Percentiles rank a stretch among this genome's conserved stretches.
These are phyloP conservation scores for Apis dorsata DNA, from an alignment of 1,140 invertebrate genomes.

Conservation along the genomic window DNA sequence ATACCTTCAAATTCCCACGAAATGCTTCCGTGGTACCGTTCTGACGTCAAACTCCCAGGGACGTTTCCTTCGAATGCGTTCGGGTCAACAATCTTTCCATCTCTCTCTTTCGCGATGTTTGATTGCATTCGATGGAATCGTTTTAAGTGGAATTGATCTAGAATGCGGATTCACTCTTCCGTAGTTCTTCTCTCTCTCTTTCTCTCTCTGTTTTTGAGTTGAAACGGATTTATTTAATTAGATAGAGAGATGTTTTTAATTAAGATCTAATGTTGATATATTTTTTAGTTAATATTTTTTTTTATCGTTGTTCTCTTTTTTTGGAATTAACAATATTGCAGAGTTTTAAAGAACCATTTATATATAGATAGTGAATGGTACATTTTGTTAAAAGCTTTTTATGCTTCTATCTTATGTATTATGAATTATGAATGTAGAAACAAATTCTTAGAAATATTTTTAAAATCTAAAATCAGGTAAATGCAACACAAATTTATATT, in stretches of 20 bases:
- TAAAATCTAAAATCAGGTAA: too few relatives aligned
- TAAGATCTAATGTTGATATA: too few relatives aligned
- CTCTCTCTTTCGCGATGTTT: background rate
- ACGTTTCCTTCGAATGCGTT: constrained; percentile 30
- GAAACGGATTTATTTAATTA: background rate
- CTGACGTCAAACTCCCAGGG: constrained; percentile 32
- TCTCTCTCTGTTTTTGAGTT: background rate
- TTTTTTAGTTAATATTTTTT: too few relatives aligned
- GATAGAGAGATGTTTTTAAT: background rate
- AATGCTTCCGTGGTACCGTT: constrained; percentile 49
- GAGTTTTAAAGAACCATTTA: too few relatives aligned
- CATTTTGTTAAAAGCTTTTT: too few relatives aligned
- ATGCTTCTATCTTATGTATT: too few relatives aligned
- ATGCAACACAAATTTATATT: too few relatives aligned
- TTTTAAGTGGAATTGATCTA: background rate
- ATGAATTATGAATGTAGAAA: too few relatives aligned
- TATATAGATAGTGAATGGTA: too few relatives aligned
- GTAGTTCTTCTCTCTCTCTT: background rate
- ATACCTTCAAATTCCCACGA: constrained; percentile 59
- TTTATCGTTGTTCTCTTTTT: too few relatives aligned
- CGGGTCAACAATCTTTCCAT: background rate
- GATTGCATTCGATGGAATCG: background rate
- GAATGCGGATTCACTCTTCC: background rate
- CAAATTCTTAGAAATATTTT: too few relatives aligned
- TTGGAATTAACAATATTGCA: too few relatives aligned